Evolutionary conservation across 2,888 invertebrate genomes (phyloP), one percentile per base, ranked within the genome.

Genomic region (Parnassius mnemosyne): DNA sequence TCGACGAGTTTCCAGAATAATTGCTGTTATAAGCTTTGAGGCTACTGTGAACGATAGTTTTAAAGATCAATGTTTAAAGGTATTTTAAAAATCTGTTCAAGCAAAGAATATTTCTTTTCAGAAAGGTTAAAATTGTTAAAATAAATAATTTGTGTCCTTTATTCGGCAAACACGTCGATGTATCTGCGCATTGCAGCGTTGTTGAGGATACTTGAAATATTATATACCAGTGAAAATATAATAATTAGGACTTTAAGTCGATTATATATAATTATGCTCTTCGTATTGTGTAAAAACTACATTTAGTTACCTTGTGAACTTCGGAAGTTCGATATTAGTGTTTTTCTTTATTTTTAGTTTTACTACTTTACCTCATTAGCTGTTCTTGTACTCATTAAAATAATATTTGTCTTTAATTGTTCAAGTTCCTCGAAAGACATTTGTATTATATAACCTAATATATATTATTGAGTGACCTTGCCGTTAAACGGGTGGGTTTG

Each of bases 271-370:
- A 80, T 76, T 80, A 79, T 78, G 77, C 81, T 83, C 81, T 83
- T 83, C 77, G 72, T 81, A 80, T 81, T 80, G 76, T 84, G 82
- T 76, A 74, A 69, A 72, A 73, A 80, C 83, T 87, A 86, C 77
- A 75, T 87, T 88, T 89, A 90, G 89, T 90, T 90, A 90, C 90
- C 90, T 87, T 79, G 74, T 78, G 90, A 88, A 87, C 90, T 87
- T 87, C 77, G 83, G 85, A 90, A 90, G 90, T 90, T 90, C 90
- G 70, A 74, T 71, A 79, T 84, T 83, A 78, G 77, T 83, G 75
- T 80, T 81, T 80, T 76, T 78, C 77, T 80, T 79, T 78, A 72
- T 75, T 69, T 69, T 73, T 76, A 74, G 73, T 78, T 72, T 69
- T 79, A 79, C 79, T 79, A 82, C 75, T 81, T 79, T 89, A 89